These are phyloP conservation scores for Oscheius sp. DNA, from an alignment of 1,140 invertebrate species.

Conservation along the genomic window DNA sequence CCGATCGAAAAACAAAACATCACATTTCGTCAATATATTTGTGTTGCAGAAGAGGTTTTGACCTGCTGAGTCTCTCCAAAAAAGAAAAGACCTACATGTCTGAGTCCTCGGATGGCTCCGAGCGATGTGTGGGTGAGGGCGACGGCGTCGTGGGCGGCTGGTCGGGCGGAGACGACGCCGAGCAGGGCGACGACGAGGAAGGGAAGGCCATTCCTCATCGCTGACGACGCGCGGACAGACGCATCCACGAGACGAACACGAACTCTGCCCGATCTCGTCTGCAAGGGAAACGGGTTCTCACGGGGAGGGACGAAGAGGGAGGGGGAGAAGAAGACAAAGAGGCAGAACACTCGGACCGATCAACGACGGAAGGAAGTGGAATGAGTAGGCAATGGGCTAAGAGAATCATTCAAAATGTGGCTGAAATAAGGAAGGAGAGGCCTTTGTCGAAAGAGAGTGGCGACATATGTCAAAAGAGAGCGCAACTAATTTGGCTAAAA, in stretches of 20 bases:
- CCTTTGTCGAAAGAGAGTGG: too few species aligned
- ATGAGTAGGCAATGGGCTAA: too few species aligned
- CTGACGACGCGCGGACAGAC: background rate
- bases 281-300: background rate
- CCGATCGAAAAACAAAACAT: too few species aligned
- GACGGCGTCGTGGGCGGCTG: conserved; percentile 7
- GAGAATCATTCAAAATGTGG: too few species aligned
- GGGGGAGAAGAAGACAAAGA: background rate
- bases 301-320: background rate
- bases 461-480: too few species aligned
- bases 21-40: too few species aligned
- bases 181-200: background rate
- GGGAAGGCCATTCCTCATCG: background rate
- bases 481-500: too few species aligned
- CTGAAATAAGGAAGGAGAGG: too few species aligned
- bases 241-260: background rate
- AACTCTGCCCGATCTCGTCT: background rate
- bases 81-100: conserved; percentile 37
- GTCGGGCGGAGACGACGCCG: background rate
- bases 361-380: too few species aligned
- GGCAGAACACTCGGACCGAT: too few species aligned
- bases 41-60: too few species aligned
- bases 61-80: too few species aligned
- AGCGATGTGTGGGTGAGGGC: conserved; percentile 43
- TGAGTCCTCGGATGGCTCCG: conserved; percentile 46